These are phyloP conservation scores for Pachymerium ferrugineum DNA, from an alignment of 2,888 invertebrate genomes.

Conservation along the genomic window DNA sequence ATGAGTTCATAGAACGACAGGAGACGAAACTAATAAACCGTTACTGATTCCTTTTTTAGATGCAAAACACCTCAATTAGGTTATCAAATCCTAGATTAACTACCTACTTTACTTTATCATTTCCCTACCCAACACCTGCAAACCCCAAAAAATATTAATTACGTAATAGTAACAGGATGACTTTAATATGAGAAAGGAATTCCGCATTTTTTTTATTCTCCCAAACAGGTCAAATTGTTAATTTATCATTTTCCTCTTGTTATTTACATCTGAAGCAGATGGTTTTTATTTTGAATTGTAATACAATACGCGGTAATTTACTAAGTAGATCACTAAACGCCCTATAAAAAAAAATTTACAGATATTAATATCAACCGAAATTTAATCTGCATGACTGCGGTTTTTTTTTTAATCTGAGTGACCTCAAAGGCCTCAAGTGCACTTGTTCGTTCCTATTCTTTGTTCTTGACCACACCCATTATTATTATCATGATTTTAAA, in stretches of 20 bases:
- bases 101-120: not conserved
- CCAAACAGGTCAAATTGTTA: not conserved
- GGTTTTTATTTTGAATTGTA: not conserved
- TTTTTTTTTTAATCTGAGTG: not conserved
- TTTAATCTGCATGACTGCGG: not conserved
- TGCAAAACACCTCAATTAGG: not conserved
- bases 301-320: not conserved
- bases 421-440: not conserved
- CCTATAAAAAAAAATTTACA: too few relatives aligned
- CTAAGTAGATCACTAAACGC: too few relatives aligned
- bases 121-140: too few relatives aligned
- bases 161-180: too few relatives aligned
- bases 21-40: not conserved
- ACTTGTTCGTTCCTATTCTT: not conserved
- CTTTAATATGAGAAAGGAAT: not conserved
- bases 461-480: conserved; percentile 1
- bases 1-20: not conserved
- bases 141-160: too few relatives aligned
- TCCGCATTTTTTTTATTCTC: not conserved
- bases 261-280: not conserved
- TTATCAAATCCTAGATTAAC: not conserved
- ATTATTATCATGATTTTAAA: not conserved
- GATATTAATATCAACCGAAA: too few relatives aligned
- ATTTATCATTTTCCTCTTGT: not conserved
- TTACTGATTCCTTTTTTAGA: not conserved